Conservation (phyloP, 2,113 vertebrate species). For the Piprites chloris region DNA sequence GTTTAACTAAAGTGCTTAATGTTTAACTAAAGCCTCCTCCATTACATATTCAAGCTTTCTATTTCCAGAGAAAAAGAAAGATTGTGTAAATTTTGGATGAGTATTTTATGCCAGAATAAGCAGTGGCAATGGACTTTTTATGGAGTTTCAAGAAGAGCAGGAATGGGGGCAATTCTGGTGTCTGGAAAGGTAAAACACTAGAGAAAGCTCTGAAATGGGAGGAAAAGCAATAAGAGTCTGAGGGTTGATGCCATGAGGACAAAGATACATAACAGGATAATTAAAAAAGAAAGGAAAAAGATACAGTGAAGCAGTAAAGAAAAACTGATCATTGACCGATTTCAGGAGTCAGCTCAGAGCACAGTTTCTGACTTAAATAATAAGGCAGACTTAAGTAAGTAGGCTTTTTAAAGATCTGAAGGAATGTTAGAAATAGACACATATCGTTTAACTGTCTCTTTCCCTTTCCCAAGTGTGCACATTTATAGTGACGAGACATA, state of each 20-base stretch:
- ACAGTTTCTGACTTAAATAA: neutral
- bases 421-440: neutral
- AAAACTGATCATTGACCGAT: neutral
- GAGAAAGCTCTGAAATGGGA: neutral
- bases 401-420: neutral
- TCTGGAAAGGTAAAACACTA: neutral
- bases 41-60: neutral
- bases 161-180: neutral
- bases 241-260: rapidly evolving
- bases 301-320: neutral
- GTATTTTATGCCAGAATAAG: neutral
- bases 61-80: neutral
- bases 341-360: neutral
- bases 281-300: neutral
- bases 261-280: neutral
- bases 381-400: neutral
- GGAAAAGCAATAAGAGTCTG: neutral
- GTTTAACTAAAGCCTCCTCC: neutral
- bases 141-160: neutral
- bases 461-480: neutral
- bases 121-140: neutral
- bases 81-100: neutral
- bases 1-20: neutral
- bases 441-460: neutral
- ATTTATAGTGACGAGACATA: neutral